Evolutionary conservation across 2,797 vertebrate genomes (phyloP), one percentile per base, ranked within the genome.

Genomic region (Coendou prehensilis): DNA sequence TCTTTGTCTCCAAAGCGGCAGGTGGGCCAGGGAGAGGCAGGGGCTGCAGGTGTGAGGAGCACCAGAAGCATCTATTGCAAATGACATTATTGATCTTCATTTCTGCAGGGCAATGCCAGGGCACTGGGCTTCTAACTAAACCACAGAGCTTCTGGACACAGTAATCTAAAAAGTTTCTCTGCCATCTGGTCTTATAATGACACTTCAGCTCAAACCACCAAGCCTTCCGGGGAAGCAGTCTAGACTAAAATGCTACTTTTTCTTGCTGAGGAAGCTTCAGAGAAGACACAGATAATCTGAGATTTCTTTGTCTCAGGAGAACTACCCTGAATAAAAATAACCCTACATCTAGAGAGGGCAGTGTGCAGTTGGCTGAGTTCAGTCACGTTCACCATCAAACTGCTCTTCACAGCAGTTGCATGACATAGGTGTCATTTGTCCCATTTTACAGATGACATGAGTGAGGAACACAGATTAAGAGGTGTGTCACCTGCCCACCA

Each of bases 181-280:
- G 63, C 83, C 95, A 78, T 93, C 94, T 96, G 94, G 93, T 71
- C 45, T 76, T 93, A 59, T 83, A 85, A 89, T 80, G 89, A 93
- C n/a, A 57, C 89, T 98, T 94, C 67, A 23, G 11, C 63, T 95
- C 89, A 83, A 88, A 86, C 54, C 1, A 6, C 75, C 8, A 54
- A 91, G 88, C 17, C 75, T 93, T 93, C 54, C n/a, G 79, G 73
- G 33, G 64, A 84, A 85, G 37, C 52, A n/a, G n/a, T 83, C 37
- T 91, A n/a, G 45, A n/a, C 26, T 28, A 79, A 91, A 83, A 82
- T 41, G 15, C 73, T 57, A 71, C 17, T 54, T 92, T 82, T 93
- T 61, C 61, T 82, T 91, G 11, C 67, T 45, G 23, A 30, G 5
- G 15, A 17, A 41, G 83, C 57, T 64, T 30, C n/a, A 78, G 75